Evolutionary conservation across 2,888 invertebrate species (phyloP), one percentile per base, ranked within the genome.

Genomic region (Aspidiotus rigidus): DNA sequence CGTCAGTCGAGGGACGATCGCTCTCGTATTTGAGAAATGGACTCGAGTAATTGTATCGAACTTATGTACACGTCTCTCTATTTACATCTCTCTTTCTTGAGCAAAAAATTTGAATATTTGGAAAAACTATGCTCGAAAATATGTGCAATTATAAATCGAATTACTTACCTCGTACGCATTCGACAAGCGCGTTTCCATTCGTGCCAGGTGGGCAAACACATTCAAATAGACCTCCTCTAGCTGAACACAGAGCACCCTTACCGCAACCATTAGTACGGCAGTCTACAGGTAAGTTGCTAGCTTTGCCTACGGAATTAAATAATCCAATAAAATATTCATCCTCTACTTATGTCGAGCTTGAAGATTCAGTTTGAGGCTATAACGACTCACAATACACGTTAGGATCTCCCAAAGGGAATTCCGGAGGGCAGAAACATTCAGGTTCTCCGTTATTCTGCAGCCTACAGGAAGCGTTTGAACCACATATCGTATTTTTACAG

Each of bases 251-350:
- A n/a, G 90, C 89, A 73, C 89, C 90, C 75, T 85, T 84, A 73
- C 89, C 88, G 80, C 93, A 93, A 73, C 92, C 92, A 71, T 85
- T 84, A 1, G 88, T 88, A 74, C 92, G 84, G 79, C 93, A 93
- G 77, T 93, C 92, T 61, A 86, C 82, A 53, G 83, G 79, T 73
- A 82, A 83, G 71, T 81, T 80, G 76, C 84, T 83, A 72, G 80
- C 78, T 44, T 82, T 79, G 80, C 86, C 85, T 85, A 75, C 5
- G 44, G 10, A 60, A 42, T n/a, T 16, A 63, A 56, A 13, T 17
- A 69, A 41, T 39, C 9, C 41, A 7, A 9, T 15, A 55, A 17
- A 40, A 66, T 13, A 44, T 44, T 49, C 49, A 49, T 49, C 49
- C 49, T 49, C 10, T 49, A 49, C 49, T 2, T n/a, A 49, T 49